These are phyloP conservation scores for Altica lythri DNA, from an alignment of 2,888 invertebrate species.

Conservation along the genomic window DNA sequence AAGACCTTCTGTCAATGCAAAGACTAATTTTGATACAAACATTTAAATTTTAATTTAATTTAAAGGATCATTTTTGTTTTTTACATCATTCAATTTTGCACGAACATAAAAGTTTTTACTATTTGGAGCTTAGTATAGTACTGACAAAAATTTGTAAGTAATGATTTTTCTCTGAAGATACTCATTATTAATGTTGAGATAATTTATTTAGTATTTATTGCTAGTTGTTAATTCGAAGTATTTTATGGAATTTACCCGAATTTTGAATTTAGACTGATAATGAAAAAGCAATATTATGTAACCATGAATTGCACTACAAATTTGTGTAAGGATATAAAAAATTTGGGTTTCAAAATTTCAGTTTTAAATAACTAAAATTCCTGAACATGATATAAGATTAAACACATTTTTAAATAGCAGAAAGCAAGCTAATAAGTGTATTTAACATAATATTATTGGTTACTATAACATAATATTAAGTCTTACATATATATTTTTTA, in stretches of 20 bases:
- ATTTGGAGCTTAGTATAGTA: conserved; percentile 39
- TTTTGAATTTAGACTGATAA: conserved; percentile 56
- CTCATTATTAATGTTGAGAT: conserved; percentile 48
- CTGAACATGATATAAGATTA: too few species aligned
- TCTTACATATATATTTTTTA: not conserved
- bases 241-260: conserved; percentile 52
- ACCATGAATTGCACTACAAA: conserved; percentile 42
- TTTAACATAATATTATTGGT: too few species aligned
- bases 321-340: conserved; percentile 37
- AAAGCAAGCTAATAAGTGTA: not conserved
- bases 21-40: too few species aligned
- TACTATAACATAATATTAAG: too few species aligned
- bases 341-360: conserved; percentile 29
- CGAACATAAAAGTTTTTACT: conserved; percentile 31
- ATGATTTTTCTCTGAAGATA: conserved; percentile 48
- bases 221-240: conserved; percentile 43
- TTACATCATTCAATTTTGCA: conserved; percentile 30
- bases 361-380: conserved; percentile 9
- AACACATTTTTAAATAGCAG: not conserved
- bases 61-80: conserved; percentile 29
- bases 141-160: conserved; percentile 36
- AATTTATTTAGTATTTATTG: conserved; percentile 46
- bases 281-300: conserved; percentile 54
- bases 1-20: too few species aligned
- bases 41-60: too few species aligned